These are phyloP conservation scores for Caenorhabditis parvicauda DNA, from an alignment of 2,888 invertebrate genomes.

Conservation along the genomic window DNA sequence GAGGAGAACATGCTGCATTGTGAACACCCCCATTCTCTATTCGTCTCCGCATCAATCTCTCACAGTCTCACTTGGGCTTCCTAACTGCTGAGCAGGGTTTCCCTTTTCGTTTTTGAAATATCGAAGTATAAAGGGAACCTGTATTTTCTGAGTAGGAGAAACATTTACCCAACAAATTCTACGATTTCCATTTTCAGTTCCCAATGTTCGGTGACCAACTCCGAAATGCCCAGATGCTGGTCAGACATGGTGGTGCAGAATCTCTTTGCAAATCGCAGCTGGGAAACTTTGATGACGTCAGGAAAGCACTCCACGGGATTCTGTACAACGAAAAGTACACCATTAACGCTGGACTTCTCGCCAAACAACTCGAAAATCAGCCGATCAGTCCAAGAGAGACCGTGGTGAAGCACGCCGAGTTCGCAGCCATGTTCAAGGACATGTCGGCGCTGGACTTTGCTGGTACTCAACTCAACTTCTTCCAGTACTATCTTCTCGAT, in stretches of 20 bases:
- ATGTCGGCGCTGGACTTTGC: conserved; percentile 16
- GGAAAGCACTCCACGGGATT: conserved; percentile 14
- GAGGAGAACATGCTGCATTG: too few relatives aligned
- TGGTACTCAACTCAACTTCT: conserved; percentile 19
- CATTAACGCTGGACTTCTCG: conserved; percentile 16
- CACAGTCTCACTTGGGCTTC: too few relatives aligned
- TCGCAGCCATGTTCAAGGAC: conserved; percentile 18
- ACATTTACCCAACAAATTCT: background rate
- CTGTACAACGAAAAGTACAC: conserved; percentile 9
- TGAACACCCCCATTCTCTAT: too few relatives aligned
- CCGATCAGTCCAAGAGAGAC: conserved; percentile 20
- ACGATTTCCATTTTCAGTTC: conserved; percentile 7
- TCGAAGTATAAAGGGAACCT: too few relatives aligned
- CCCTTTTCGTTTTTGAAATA: too few relatives aligned
- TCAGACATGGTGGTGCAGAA: conserved; percentile 20
- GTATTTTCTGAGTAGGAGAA: too few relatives aligned
- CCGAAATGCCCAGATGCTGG: conserved; percentile 26
- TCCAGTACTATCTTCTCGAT: conserved; percentile 19
- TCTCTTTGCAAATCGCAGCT: conserved; percentile 13
- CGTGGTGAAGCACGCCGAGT: conserved; percentile 25
- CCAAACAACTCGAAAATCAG: conserved; percentile 16
- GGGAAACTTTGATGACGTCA: conserved; percentile 7
- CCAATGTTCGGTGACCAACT: conserved; percentile 30
- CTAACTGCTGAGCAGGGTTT: too few relatives aligned
- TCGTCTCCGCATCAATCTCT: too few relatives aligned